phyloP scores from a whole-genome alignment of 2,888 invertebrate species.

The Erebia epiphron region DNA sequence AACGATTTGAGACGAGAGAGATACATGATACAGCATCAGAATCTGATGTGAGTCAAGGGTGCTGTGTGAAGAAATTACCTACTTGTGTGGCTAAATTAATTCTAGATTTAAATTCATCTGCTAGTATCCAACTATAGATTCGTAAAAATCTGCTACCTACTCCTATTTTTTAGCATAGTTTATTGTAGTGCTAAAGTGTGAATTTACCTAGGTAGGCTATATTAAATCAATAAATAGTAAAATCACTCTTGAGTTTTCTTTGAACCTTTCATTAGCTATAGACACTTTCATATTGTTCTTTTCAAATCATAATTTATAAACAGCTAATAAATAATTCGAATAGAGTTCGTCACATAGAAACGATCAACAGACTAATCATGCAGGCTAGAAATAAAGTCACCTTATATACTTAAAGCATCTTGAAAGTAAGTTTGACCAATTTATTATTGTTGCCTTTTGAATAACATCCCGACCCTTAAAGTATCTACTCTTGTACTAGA shows the following conservation, averaged over 20 bases:
- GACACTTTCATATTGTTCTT: background rate
- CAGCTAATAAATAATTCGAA: too few species aligned
- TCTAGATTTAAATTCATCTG: background rate
- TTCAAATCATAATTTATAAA: too few species aligned
- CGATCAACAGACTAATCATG: background rate
- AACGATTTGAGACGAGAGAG: conserved; percentile 70
- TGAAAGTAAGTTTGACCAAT: background rate
- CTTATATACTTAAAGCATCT: background rate
- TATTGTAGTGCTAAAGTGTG: background rate
- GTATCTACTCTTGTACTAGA: too few species aligned
- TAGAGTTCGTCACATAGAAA: background rate
- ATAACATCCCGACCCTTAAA: too few species aligned
- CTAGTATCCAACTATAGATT: background rate
- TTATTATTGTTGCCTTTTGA: background rate
- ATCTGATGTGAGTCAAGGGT: conserved; percentile 68
- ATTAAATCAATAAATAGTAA: conserved; percentile 2
- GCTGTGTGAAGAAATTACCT: background rate
- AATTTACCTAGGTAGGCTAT: background rate
- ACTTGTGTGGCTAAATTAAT: conserved; percentile 7
- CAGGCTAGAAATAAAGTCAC: background rate
- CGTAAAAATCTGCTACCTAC: background rate
- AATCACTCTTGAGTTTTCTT: background rate
- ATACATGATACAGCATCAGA: conserved; percentile 68
- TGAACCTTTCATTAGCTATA: background rate
- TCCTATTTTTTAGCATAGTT: background rate